Base-by-base conservation (phyloP, 1,140 invertebrate species). In the Streblospio benedicti region DNA sequence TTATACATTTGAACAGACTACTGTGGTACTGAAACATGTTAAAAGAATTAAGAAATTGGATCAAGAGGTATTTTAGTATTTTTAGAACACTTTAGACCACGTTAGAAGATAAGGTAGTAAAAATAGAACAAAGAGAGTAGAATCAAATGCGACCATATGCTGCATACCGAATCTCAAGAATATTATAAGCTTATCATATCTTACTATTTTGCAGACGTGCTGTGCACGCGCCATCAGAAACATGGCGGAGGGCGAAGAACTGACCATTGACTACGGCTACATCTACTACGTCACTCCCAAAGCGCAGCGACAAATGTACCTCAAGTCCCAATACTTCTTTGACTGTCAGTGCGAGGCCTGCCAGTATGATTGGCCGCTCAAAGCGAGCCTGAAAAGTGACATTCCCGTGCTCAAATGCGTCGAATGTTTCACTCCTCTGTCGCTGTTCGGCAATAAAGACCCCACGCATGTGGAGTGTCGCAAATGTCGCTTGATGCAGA, bases 231-330 rank as follows among this genome's bases (percentile, higher is more conserved):
- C 52, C 33, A 50, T 57, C 18, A 63, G 69, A 4, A 69, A 67
- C 33, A 72, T 76, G 18, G 41, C 45, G 1, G 80, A 82, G 59
- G 89, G 87, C 0, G 82, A 87, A 63, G 85, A 88, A 66, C 84
- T 96, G 23, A 84, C 84, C 32, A 92, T 95, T 73, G 95, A 94
- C 74, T 96, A 96, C 74, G 91, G 92, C 0, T 89, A 88, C 2
- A 84, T 91, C 52, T 94, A 90, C 74, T 90, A 89, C 1, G 83
- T 85, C 38, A 83, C 83, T 28, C 67, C 79, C 0, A 82, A 82
- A 54, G 76, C 79, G 3, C 84, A 86, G 59, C 79, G 93, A 18
- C 84, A 85, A 63, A 70, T 80, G 6, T 83, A 82, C 45, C 74
- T 95, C 0, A 82, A 82, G 57, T 80, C 86, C 4, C 86, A 89